Conservation (phyloP, 2,113 vertebrate genomes). For the Nettapus auritus region DNA sequence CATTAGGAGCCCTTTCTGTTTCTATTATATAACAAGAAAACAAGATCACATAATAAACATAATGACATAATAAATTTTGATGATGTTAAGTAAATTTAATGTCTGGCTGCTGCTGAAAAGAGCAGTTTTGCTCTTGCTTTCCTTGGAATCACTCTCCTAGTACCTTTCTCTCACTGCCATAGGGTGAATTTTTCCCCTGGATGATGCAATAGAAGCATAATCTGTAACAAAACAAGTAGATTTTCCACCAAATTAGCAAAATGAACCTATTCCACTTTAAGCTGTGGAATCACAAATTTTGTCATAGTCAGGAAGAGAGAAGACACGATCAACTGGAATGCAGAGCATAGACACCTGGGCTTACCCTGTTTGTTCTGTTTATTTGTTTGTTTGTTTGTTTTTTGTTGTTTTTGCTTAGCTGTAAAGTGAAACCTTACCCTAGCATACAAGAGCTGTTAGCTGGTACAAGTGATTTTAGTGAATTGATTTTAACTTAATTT, state of each 20-base stretch:
- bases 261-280: neutral
- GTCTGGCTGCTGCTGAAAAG: neutral
- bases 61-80: neutral
- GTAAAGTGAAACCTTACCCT: neutral
- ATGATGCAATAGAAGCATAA: neutral
- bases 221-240: neutral
- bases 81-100: neutral
- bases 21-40: neutral
- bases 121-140: neutral
- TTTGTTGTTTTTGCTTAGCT: neutral
- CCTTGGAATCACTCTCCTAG: neutral
- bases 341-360: neutral
- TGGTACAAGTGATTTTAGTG: neutral
- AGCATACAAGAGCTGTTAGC: neutral
- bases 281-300: neutral
- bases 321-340: fast-evolving
- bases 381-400: too few species aligned
- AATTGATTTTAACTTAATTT: neutral
- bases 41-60: neutral
- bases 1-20: neutral
- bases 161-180: neutral
- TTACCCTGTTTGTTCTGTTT: neutral
- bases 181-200: neutral
- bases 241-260: neutral
- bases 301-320: neutral